Percentiles rank a stretch among this genome's conserved stretches.
Evolutionary conservation across 2,113 vertebrate genomes (phyloP).

Genomic region (Aix galericulata): DNA sequence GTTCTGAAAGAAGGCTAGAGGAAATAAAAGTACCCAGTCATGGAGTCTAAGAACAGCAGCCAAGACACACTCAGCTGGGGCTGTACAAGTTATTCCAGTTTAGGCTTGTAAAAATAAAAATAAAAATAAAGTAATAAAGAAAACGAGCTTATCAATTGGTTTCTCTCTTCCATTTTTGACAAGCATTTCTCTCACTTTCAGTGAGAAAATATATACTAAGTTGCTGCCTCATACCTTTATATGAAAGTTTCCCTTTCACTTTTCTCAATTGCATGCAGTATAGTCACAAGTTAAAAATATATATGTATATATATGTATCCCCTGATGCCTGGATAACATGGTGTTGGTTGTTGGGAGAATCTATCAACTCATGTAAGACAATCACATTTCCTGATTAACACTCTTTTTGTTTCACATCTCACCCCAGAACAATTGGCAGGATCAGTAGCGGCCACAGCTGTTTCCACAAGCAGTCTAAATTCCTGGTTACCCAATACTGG

Average conservation of each 20-base stretch:
- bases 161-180: neutral
- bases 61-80: neutral
- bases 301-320: neutral
- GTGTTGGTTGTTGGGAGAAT: neutral
- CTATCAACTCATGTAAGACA: neutral
- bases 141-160: neutral
- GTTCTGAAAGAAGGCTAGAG: neutral
- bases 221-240: neutral
- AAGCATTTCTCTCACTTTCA: neutral
- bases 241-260: neutral
- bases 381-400: neutral
- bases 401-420: constrained; percentile 2
- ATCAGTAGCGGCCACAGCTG: neutral
- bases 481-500: neutral
- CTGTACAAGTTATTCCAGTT: neutral
- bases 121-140: neutral
- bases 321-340: neutral
- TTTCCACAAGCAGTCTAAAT: neutral
- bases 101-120: neutral
- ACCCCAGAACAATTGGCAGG: neutral
- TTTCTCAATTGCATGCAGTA: neutral
- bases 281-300: neutral
- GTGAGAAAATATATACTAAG: neutral
- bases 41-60: neutral
- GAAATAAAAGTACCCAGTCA: neutral